phyloP scores from a whole-genome alignment of 2,888 invertebrate species.

The Tenodera sinensis region DNA sequence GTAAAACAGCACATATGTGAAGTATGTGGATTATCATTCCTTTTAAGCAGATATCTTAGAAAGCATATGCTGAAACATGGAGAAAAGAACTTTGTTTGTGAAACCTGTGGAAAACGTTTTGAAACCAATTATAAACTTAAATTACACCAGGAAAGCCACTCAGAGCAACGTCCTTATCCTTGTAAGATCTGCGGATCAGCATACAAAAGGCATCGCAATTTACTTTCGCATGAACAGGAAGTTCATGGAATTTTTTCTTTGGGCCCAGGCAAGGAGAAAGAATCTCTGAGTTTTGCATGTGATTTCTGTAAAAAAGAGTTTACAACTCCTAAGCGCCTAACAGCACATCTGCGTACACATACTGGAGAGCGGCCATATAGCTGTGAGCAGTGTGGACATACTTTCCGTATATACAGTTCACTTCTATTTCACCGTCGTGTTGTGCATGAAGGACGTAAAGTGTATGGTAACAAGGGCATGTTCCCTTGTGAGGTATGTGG shows the following conservation, averaged over 20 bases:
- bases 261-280: background rate
- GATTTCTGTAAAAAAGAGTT: constrained; percentile 6
- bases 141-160: constrained; percentile 50
- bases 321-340: background rate
- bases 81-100: constrained; percentile 14
- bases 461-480: background rate
- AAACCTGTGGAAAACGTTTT: constrained; percentile 31
- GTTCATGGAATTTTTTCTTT: constrained; percentile 4
- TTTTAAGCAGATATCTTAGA: background rate
- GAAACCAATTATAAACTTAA: constrained; percentile 20
- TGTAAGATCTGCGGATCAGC: constrained; percentile 20
- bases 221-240: constrained; percentile 46
- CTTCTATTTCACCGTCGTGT: constrained; percentile 2
- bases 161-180: constrained; percentile 42
- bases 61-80: constrained; percentile 11
- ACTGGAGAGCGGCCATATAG: constrained; percentile 8
- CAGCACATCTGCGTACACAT: constrained; percentile 2
- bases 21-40: background rate
- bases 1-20: constrained; percentile 6
- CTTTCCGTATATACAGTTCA: constrained; percentile 1
- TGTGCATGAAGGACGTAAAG: constrained; percentile 4
- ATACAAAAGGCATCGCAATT: constrained; percentile 52
- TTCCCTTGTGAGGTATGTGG: constrained; percentile 11
- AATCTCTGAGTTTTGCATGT: constrained; percentile 1
- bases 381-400: constrained; percentile 9